These are phyloP conservation scores for Mustelus asterias DNA, from an alignment of 2,113 vertebrate genomes.

Conservation along the genomic window DNA sequence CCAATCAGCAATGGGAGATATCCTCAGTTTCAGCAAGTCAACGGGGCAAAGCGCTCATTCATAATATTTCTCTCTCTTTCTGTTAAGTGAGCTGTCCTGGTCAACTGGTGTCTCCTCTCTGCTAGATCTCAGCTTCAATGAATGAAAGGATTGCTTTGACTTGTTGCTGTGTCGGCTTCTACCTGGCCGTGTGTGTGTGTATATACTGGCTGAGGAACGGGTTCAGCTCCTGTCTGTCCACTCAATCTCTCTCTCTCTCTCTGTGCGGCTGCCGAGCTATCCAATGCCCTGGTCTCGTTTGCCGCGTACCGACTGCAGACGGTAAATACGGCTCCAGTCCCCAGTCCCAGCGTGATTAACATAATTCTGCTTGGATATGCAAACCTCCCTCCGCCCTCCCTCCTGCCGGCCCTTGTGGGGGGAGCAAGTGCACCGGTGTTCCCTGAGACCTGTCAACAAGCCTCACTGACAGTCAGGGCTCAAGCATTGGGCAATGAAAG, in stretches of 20 bases:
- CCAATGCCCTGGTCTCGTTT: constrained; percentile 12
- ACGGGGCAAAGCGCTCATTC: neutral
- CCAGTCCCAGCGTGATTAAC: neutral
- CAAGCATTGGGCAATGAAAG: neutral
- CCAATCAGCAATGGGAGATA: neutral
- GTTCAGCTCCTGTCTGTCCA: neutral
- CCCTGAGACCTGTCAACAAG: neutral
- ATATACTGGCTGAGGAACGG: neutral
- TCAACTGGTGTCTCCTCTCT: neutral
- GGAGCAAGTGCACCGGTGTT: neutral
- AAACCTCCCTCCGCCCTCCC: neutral
- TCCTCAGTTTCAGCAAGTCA: neutral
- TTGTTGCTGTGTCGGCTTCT: neutral
- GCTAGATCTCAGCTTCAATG: neutral
- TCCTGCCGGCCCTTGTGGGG: neutral
- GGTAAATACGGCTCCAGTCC: constrained; percentile 30
- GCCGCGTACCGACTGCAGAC: constrained; percentile 22
- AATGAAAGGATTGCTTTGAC: neutral
- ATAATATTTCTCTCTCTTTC: neutral
- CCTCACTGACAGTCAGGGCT: neutral
- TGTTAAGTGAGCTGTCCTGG: neutral
- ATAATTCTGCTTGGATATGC: constrained; percentile 12
- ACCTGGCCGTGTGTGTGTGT: neutral
- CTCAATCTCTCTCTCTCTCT: neutral
- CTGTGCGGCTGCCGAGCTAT: neutral